Base-by-base conservation (phyloP, 2,797 vertebrate genomes). In the Enteromius anoplus region DNA sequence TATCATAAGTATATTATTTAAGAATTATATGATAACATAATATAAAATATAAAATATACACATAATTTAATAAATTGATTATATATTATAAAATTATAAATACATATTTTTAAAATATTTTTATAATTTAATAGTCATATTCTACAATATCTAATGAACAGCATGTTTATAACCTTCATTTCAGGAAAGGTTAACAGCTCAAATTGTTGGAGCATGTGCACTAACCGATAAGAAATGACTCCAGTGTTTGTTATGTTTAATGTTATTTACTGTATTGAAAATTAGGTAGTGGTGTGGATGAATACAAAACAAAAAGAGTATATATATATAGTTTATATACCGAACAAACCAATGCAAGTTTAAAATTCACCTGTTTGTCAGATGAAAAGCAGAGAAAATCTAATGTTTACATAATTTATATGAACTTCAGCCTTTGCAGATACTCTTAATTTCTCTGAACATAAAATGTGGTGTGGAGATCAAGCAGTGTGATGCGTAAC, bases 401-500 rank as follows among this genome's bases (percentile, higher is more conserved):
- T 29, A 62, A 42, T 9, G 2, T 75, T 55, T 40, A 9, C 12
- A 9, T 53, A 10, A 0, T 26, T 47, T 15, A 15, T 45, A 14
- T 14, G 34, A 29, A 34, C 29, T 76, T 32, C 15, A 42, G n/a
- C 19, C 17, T 45, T 77, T 77, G 23, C 64, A 60, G 51, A 29
- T 26, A 15, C 45, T 40, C 12, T 49, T 12, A 12, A 83, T 85
- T 49, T 70, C n/a, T 42, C 45, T 8, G 5, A 26, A 76, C 53
- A 70, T 26, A 68, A 42, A 83, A 82, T 58, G 34, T 19, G 8
- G 7, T 53, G 55, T 7, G 10, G 53, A 49, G 65, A 83, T 62
- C 82, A 78, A 83, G 75, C 21, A 84, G 49, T 80, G 9, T 42
- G 45, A 75, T 29, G 80, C 73, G 40, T 49, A 62, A 77, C 75